These are phyloP conservation scores for Sinocyclocheilus anshuiensis DNA, from an alignment of 2,113 vertebrate genomes.

Conservation along the genomic window DNA sequence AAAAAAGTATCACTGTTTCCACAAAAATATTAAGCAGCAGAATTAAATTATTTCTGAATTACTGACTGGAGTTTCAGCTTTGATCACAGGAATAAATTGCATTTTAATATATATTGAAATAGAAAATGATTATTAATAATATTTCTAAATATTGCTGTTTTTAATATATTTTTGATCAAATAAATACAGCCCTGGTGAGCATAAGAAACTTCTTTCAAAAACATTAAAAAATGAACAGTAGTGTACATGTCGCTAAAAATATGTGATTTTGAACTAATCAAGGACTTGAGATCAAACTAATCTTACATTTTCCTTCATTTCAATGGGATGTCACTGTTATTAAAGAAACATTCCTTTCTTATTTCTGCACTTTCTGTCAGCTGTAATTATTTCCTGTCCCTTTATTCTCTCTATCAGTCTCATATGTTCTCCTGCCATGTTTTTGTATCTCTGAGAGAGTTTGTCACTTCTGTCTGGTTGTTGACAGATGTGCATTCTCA, in stretches of 20 bases:
- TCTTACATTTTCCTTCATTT: neutral
- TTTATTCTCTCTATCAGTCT: neutral
- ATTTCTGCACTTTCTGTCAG: neutral
- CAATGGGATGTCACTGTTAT: neutral
- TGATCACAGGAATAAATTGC: too few relatives aligned
- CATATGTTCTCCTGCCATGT: neutral
- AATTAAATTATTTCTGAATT: too few relatives aligned
- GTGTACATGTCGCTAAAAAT: neutral
- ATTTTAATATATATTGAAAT: too few relatives aligned
- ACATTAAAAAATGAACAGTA: too few relatives aligned
- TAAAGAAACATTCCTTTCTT: neutral
- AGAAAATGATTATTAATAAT: neutral
- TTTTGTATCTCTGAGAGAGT: neutral
- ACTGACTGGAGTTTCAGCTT: too few relatives aligned
- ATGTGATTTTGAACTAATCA: neutral
- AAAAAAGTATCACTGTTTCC: neutral
- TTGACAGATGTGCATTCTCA: conserved; percentile 6
- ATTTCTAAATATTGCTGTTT: neutral
- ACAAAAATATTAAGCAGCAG: neutral
- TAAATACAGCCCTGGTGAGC: neutral
- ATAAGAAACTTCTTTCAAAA: neutral
- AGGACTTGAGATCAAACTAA: neutral
- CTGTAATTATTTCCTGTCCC: neutral
- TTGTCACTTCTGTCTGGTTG: neutral
- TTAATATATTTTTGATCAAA: neutral